phyloP scores from a whole-genome alignment of 2,113 vertebrate genomes.

The Rhegmatorhina hoffmannsi region DNA sequence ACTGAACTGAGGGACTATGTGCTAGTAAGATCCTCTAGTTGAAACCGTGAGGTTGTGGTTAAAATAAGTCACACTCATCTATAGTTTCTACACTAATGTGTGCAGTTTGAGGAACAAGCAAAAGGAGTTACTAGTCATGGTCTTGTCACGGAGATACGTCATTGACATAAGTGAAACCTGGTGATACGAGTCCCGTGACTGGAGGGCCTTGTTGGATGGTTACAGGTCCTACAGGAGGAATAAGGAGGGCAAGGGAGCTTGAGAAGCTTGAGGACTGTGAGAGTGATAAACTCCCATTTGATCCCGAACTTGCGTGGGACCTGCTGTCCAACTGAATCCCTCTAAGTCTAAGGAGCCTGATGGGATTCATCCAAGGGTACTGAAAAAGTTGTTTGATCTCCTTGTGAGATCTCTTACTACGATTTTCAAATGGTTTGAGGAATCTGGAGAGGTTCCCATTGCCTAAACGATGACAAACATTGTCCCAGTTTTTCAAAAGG shows the following conservation, averaged over 20 bases:
- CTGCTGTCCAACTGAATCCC: background rate
- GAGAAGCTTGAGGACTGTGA: background rate
- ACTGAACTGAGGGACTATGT: background rate
- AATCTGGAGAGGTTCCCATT: background rate
- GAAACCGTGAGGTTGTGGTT: background rate
- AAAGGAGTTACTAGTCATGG: background rate
- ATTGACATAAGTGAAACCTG: background rate
- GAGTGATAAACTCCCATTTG: background rate
- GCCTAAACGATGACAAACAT: background rate
- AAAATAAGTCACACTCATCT: background rate
- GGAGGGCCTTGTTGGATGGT: background rate
- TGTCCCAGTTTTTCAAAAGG: background rate
- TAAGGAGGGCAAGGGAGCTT: background rate
- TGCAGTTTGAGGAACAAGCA: background rate
- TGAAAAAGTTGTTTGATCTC: background rate
- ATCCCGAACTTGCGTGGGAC: too few species aligned
- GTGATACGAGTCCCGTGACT: background rate
- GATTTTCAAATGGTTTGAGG: background rate
- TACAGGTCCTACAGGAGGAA: background rate
- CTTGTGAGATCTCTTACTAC: background rate
- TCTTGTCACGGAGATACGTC: background rate
- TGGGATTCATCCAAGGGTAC: background rate
- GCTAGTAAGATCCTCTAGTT: background rate
- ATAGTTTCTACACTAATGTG: background rate
- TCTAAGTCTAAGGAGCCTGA: background rate